Conservation (phyloP, 1,140 invertebrate genomes). For the Diorhabda carinulata region DNA sequence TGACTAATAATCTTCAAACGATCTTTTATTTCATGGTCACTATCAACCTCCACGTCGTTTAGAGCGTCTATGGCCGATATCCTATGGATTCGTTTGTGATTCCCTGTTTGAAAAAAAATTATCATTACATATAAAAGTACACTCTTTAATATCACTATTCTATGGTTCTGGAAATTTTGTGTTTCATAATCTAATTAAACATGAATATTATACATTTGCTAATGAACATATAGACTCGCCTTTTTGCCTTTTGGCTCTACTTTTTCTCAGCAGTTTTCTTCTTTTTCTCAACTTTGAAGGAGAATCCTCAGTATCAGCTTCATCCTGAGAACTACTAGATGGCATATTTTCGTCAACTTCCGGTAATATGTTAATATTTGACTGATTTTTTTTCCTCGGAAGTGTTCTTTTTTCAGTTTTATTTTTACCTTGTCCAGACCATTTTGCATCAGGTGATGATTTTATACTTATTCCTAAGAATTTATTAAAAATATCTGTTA, state of each 20-base stretch:
- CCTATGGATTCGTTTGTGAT: conserved; percentile 21
- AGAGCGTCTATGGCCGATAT: conserved; percentile 35
- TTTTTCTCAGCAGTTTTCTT: conserved; percentile 44
- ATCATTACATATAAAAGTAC: too few species aligned
- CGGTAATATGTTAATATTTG: conserved; percentile 33
- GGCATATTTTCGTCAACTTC: conserved; percentile 41
- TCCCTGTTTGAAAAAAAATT: conserved; percentile 1
- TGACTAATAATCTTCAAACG: conserved; percentile 27
- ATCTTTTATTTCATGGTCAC: conserved; percentile 42
- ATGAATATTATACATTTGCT: too few species aligned
- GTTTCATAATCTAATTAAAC: too few species aligned
- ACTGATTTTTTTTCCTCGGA: conserved; percentile 37
- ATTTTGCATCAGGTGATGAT: conserved; percentile 29
- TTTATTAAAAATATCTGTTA: too few species aligned
- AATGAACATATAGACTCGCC: conserved; percentile 14
- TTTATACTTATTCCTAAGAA: neutral
- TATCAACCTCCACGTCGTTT: conserved; percentile 43
- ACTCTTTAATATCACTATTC: too few species aligned
- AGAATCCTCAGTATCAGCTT: conserved; percentile 40
- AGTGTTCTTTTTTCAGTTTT: conserved; percentile 34
- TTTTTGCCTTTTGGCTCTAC: conserved; percentile 39
- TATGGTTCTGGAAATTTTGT: too few species aligned
- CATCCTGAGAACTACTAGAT: conserved; percentile 44
- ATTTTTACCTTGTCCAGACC: neutral
- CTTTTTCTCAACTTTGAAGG: conserved; percentile 42